Evolutionary conservation across 2,888 invertebrate genomes (phyloP).

Genomic region (Drosophila nr. perissopoda): DNA sequence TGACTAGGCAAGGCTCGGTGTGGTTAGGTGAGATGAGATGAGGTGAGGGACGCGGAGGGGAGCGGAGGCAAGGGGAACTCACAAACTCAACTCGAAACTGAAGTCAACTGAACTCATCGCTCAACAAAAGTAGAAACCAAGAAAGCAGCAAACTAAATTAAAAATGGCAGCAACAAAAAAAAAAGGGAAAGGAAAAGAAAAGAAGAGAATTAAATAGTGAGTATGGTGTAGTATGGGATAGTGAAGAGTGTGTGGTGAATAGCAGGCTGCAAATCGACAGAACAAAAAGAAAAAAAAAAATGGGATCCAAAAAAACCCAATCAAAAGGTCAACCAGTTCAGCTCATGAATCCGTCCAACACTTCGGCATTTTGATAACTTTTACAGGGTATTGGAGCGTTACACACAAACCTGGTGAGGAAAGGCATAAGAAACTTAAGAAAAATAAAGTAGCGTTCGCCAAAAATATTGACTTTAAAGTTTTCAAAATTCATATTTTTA

Average conservation of each 20-base stretch:
- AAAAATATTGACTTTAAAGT: background rate
- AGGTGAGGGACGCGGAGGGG: background rate
- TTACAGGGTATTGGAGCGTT: conserved; percentile 20
- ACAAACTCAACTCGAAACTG: conserved; percentile 12
- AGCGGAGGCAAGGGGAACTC: background rate
- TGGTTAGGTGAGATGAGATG: background rate
- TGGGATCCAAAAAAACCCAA: background rate
- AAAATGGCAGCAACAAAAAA: conserved; percentile 26
- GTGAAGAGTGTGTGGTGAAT: background rate
- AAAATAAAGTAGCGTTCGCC: background rate
- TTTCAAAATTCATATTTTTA: background rate
- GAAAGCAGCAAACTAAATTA: conserved; percentile 60
- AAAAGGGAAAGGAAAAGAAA: conserved; percentile 8
- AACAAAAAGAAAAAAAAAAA: background rate
- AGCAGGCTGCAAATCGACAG: conserved; percentile 18
- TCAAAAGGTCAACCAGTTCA: conserved; percentile 12
- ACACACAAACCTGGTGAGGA: background rate
- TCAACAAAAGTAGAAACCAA: conserved; percentile 47
- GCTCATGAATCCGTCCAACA: conserved; percentile 31
- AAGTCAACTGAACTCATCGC: conserved; percentile 26
- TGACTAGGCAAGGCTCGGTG: conserved; percentile 2
- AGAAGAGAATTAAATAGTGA: conserved; percentile 10
- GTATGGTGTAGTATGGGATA: conserved; percentile 7
- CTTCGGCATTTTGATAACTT: conserved; percentile 21
- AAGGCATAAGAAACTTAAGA: background rate